These are phyloP conservation scores for Ganaspis sp. DNA, from an alignment of 1,140 invertebrate species.

Conservation along the genomic window DNA sequence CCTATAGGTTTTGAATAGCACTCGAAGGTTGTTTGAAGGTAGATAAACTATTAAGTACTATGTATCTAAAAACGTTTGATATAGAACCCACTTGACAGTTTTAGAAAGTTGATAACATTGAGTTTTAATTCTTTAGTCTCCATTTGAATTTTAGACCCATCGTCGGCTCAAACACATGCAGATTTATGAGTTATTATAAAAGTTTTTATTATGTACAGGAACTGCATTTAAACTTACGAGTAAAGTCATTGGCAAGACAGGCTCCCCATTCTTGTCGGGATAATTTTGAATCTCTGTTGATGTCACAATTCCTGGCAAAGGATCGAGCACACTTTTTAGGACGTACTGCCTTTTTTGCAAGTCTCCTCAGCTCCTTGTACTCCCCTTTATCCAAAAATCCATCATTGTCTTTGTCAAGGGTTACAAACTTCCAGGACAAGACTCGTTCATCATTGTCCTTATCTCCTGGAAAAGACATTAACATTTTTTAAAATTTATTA, in stretches of 20 bases:
- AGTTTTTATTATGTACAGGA: neutral
- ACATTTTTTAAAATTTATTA: neutral
- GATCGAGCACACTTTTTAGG: conserved; percentile 91
- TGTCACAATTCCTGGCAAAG: conserved; percentile 92
- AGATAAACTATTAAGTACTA: conserved; percentile 1
- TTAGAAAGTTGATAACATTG: conserved; percentile 16
- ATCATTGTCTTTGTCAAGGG: conserved; percentile 87
- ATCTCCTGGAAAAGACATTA: conserved; percentile 58
- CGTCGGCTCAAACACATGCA: neutral
- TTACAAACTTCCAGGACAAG: conserved; percentile 91
- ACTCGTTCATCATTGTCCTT: conserved; percentile 77
- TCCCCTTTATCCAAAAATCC: conserved; percentile 85
- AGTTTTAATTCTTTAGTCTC: neutral
- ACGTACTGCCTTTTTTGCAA: conserved; percentile 90
- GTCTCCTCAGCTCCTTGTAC: conserved; percentile 85
- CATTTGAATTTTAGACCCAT: neutral
- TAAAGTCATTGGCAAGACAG: conserved; percentile 85
- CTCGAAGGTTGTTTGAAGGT: neutral
- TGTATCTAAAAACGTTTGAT: neutral
- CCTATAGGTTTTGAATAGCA: neutral
- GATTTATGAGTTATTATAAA: neutral
- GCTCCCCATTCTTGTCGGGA: conserved; percentile 88
- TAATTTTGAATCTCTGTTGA: conserved; percentile 85
- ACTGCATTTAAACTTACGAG: conserved; percentile 70
- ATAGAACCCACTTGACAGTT: neutral